Base-by-base conservation (phyloP, 2,797 vertebrate genomes). In the Sandelia bainsii region DNA sequence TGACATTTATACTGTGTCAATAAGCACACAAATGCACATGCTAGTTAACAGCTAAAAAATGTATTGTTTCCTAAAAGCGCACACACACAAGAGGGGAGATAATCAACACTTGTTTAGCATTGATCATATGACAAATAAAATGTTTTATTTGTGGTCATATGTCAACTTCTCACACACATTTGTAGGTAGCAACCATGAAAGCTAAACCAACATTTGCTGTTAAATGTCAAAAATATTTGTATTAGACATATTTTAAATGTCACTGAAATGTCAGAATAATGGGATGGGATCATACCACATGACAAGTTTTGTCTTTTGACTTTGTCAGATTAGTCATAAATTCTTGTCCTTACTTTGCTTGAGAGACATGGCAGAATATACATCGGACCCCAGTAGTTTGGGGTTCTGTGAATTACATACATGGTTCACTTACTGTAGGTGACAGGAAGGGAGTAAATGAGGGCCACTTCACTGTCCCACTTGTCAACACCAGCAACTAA, bases 1-100 rank as follows among this genome's bases (percentile, higher is more conserved):
- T 62, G 48, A 11, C 58, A 49, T 84, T 76, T 51, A 37, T 29
- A 69, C 6, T 64, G 52, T 44, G 23, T 60, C n/a, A 49, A 19
- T 29, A 70, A 34, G 39, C 20, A 50, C 12, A 44, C 4, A 50
- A 3, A 20, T 9, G 32, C 3, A 52, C 39, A 57, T 20, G 16
- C 8, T 10, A 53, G 32, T n/a, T 63, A 50, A 3, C 61, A 52
- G 11, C 49, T 44, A 8, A 12, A 17, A 29, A 44, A 34, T 34
- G 0, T 8, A 25, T 22, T 20, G 3, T 27, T 58, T 3, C 45
- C 1, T 16, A 12, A 48, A 54, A 42, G 32, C 32, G 10, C 32
- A 37, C 23, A 61, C n/a, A 11, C 60, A 37, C 19, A n/a, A 17
- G 14, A 7, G 32, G 32, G 16, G 14, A 40, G 11, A 16, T 13